Percentiles rank a stretch among this genome's conserved stretches.
phyloP scores from a whole-genome alignment of 2,797 vertebrate genomes.

The Salmo trutta region DNA sequence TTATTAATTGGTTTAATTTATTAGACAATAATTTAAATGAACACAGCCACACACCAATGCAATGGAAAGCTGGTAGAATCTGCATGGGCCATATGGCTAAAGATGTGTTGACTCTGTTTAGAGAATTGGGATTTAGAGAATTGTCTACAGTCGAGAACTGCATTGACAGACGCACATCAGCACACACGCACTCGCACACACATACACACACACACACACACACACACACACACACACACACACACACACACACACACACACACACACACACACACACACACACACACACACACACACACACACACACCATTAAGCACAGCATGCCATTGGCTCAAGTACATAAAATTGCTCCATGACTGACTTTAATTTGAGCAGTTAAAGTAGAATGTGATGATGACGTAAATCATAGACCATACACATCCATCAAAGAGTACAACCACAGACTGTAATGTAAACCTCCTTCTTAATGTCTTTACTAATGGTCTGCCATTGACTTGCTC shows the following conservation, averaged over 20 bases:
- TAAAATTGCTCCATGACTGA: conserved; percentile 8
- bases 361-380: neutral
- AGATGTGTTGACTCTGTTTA: neutral
- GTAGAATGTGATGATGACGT: neutral
- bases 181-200: neutral
- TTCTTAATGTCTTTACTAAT: neutral
- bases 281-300: no score
- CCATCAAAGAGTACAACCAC: neutral
- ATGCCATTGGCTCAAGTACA: conserved; percentile 7
- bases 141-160: neutral
- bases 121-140: no score
- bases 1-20: no score
- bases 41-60: no score
- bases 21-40: no score
- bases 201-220: no score
- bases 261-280: no score
- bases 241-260: neutral
- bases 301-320: conserved; percentile 7
- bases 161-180: neutral
- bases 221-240: neutral
- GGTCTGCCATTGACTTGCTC: neutral
- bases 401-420: neutral
- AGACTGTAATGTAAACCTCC: neutral
- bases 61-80: no score
- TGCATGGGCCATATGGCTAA: neutral